A percentile compares a stretch with the other conserved stretches of the same genome.
Evolutionary conservation across 2,797 vertebrate genomes (phyloP).

Genomic region (Lepilemur ruficaudatus): DNA sequence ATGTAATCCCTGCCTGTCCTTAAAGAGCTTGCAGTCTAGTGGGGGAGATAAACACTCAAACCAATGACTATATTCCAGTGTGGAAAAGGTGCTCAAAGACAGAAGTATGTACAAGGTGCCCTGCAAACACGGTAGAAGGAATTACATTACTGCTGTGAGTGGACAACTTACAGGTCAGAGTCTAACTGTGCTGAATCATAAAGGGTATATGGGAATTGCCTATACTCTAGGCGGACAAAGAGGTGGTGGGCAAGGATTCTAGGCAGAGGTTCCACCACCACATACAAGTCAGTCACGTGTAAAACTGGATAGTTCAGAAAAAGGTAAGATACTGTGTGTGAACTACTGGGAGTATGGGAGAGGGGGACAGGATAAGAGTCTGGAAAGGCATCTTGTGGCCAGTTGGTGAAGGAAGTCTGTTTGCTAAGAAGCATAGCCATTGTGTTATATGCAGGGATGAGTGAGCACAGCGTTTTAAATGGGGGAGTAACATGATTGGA

Average conservation of each 20-base stretch:
- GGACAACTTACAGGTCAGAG: neutral
- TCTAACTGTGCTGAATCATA: neutral
- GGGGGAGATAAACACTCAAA: conserved; percentile 4
- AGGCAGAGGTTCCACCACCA: neutral
- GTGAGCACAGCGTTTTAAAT: conserved; percentile 4
- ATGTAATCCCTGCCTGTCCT: neutral
- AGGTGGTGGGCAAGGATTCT: neutral
- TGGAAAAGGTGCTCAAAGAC: neutral
- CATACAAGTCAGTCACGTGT: neutral
- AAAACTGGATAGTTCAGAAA: conserved; percentile 1
- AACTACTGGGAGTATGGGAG: neutral
- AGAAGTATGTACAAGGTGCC: neutral
- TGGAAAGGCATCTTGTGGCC: neutral
- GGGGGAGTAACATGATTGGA: neutral
- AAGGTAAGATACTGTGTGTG: neutral
- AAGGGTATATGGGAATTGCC: neutral
- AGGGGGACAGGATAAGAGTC: neutral
- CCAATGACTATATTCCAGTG: neutral
- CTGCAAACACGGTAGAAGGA: neutral
- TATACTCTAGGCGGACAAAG: neutral
- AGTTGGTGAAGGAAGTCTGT: neutral
- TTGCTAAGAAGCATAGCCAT: conserved; percentile 10
- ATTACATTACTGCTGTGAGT: neutral
- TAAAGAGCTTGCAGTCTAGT: conserved; percentile 19
- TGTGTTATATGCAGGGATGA: neutral